Evolutionary conservation across 2,113 vertebrate genomes (phyloP).

Genomic region (Myanophis thanlyinensis): DNA sequence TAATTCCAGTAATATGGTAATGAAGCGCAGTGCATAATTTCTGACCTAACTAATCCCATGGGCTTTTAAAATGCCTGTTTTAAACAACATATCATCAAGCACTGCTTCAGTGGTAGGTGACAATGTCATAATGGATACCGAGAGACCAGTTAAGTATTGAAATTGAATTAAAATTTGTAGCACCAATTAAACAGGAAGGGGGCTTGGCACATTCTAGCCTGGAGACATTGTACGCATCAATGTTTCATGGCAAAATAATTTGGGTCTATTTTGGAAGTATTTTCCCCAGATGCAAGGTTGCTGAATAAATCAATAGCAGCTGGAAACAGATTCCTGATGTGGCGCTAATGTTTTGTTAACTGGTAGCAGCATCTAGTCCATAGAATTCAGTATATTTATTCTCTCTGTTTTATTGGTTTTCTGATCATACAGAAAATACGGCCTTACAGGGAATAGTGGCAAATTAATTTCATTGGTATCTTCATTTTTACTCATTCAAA

Average conservation of each 20-base stretch:
- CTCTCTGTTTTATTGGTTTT: not conserved
- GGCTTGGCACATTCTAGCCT: not conserved
- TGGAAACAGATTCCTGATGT: not conserved
- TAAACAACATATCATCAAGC: slow-evolving; percentile 21
- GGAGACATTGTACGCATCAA: not conserved
- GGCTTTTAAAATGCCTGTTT: slow-evolving; percentile 29
- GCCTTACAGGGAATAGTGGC: not conserved
- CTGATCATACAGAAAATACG: not conserved
- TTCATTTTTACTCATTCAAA: not conserved
- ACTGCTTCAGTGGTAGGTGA: not conserved
- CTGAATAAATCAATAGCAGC: not conserved
- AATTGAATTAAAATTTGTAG: slow-evolving; percentile 23
- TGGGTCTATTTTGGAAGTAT: not conserved
- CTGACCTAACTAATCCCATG: slow-evolving; percentile 11
- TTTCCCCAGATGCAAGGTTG: not conserved
- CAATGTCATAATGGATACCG: slow-evolving; percentile 16
- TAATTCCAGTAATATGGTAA: slow-evolving; percentile 23
- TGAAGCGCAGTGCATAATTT: slow-evolving; percentile 35
- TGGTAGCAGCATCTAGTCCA: not conserved
- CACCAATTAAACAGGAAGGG: slow-evolving; percentile 16
- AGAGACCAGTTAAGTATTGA: slow-evolving; percentile 8
- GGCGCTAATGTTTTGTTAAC: not conserved
- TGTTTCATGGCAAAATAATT: not conserved
- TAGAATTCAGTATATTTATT: not conserved
- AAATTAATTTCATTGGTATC: not conserved